Evolutionary conservation across 2,797 vertebrate genomes (phyloP).

Genomic region (Rallus crepitans): DNA sequence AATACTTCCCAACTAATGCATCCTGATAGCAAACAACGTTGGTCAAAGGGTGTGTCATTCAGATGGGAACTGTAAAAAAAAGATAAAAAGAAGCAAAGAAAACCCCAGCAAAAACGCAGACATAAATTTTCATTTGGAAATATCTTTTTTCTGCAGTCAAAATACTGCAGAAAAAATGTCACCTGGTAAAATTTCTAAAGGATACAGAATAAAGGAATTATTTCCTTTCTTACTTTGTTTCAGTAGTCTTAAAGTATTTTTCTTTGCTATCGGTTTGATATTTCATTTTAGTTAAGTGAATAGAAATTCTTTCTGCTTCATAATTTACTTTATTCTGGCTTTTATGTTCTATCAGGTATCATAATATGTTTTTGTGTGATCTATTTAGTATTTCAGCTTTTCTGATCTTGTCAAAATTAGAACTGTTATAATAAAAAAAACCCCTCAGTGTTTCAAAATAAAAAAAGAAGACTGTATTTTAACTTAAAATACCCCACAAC

Average conservation of each 20-base stretch:
- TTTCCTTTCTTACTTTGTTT: neutral
- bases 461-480: neutral
- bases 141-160: neutral
- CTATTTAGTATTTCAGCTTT: neutral
- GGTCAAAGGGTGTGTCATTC: neutral
- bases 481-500: neutral
- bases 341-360: neutral
- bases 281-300: neutral
- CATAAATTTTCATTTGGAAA: neutral
- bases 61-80: neutral
- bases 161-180: neutral
- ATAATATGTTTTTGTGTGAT: neutral
- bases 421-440: neutral
- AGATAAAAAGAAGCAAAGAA: neutral
- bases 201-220: neutral
- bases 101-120: too few relatives aligned
- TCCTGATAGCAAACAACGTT: neutral
- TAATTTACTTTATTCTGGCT: neutral
- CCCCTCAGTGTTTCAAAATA: neutral
- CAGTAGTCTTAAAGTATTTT: neutral
- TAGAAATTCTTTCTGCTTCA: neutral
- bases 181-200: neutral
- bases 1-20: neutral
- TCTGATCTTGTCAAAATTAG: neutral
- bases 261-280: neutral